These are phyloP conservation scores for Steatornis caripensis DNA, from an alignment of 2,113 vertebrate species.

Conservation along the genomic window DNA sequence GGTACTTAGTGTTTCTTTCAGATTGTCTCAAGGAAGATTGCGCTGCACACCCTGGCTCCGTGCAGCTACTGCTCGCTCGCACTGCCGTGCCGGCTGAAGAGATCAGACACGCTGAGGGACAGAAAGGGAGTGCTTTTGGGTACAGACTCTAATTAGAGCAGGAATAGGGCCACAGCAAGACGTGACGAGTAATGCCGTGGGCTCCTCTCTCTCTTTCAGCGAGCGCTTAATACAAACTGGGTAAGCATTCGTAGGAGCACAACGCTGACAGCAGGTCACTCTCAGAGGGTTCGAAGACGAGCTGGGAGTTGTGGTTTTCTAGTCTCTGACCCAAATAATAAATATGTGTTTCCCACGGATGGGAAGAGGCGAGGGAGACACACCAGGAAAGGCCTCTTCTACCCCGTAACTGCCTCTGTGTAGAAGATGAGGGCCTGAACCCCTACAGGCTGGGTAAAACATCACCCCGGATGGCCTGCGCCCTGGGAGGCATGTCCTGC, in stretches of 20 bases:
- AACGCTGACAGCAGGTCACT: not conserved
- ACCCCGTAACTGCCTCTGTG: rapidly evolving
- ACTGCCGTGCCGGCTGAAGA: not conserved
- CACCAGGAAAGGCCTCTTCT: not conserved
- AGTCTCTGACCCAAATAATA: not conserved
- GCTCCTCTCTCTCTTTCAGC: not conserved
- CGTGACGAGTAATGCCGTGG: not conserved
- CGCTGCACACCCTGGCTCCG: not conserved
- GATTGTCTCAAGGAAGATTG: not conserved
- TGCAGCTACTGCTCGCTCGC: not conserved
- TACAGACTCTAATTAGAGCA: not conserved
- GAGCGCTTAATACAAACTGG: not conserved
- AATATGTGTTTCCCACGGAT: not conserved
- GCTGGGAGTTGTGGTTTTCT: not conserved
- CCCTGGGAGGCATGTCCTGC: not conserved
- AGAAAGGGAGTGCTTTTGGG: not conserved
- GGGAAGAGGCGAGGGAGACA: not conserved
- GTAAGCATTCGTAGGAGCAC: not conserved
- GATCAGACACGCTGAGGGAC: not conserved
- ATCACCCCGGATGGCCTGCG: rapidly evolving
- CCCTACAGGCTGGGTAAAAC: not conserved
- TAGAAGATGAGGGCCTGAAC: not conserved
- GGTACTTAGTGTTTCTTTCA: not conserved
- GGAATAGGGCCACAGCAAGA: not conserved
- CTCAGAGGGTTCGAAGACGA: not conserved